Conservation (phyloP, 2,797 vertebrate species). For the Brachyrhaphis roseni region DNA sequence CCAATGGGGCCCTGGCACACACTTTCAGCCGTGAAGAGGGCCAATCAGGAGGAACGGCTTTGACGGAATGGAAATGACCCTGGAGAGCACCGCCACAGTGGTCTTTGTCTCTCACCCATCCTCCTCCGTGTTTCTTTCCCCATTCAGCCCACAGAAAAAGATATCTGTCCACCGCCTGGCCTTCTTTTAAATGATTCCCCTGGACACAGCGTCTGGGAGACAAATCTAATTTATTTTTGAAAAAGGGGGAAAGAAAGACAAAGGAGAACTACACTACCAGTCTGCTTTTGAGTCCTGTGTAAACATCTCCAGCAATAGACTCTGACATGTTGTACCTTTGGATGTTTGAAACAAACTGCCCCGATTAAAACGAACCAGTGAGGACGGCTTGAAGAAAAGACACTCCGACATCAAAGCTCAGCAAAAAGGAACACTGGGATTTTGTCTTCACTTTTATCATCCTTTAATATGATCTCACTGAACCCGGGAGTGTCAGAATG, state of each 20-base stretch:
- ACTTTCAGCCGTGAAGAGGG: slow-evolving; percentile 71
- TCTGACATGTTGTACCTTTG: slow-evolving; percentile 13
- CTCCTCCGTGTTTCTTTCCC: slow-evolving; percentile 48
- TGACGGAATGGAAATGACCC: slow-evolving; percentile 72
- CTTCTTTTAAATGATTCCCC: slow-evolving; percentile 55
- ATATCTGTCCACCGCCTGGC: slow-evolving; percentile 44
- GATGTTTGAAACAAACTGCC: slow-evolving; percentile 24
- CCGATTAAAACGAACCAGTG: slow-evolving; percentile 24
- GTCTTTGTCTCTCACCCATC: slow-evolving; percentile 67
- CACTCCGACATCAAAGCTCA: not conserved
- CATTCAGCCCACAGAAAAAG: slow-evolving; percentile 52
- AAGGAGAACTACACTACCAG: slow-evolving; percentile 41
- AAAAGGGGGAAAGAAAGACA: slow-evolving; percentile 54
- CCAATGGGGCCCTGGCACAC: slow-evolving; percentile 39
- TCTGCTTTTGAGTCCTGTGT: slow-evolving; percentile 31
- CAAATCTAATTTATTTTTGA: slow-evolving; percentile 71
- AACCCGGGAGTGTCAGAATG: slow-evolving; percentile 33
- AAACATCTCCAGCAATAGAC: slow-evolving; percentile 41
- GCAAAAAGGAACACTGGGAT: slow-evolving; percentile 15
- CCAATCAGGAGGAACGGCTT: slow-evolving; percentile 73
- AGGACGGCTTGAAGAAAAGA: slow-evolving; percentile 7
- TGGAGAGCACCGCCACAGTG: slow-evolving; percentile 56
- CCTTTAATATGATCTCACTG: slow-evolving; percentile 42
- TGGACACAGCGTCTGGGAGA: slow-evolving; percentile 54
- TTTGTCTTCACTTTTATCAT: slow-evolving; percentile 41